A percentile compares a stretch with the other conserved stretches of the same genome.
Conservation (phyloP, 2,113 vertebrate species). For the Macrotis lagotis region DNA sequence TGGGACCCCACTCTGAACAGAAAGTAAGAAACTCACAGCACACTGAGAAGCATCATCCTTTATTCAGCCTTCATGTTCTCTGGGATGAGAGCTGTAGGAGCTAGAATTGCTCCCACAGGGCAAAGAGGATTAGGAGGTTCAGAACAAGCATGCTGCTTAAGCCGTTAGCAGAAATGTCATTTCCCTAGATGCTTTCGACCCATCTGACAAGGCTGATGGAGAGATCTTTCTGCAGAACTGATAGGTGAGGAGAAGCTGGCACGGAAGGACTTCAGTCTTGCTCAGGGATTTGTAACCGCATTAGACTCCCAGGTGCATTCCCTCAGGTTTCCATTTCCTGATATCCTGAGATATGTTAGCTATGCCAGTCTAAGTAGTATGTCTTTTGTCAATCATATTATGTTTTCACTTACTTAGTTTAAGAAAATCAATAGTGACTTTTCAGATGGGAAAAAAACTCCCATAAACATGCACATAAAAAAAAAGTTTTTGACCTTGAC, state of each 20-base stretch:
- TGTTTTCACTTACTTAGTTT: slow-evolving; percentile 34
- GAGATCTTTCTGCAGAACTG: slow-evolving; percentile 10
- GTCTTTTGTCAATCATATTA: slow-evolving; percentile 12
- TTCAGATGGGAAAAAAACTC: slow-evolving; percentile 55
- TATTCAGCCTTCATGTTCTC: neutral
- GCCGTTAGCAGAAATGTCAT: neutral
- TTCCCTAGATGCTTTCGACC: neutral
- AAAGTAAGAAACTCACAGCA: neutral
- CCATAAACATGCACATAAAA: slow-evolving; percentile 7
- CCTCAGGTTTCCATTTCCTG: slow-evolving; percentile 23
- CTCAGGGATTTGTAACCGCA: fast-evolving
- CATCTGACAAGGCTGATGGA: neutral
- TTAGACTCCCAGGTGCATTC: neutral
- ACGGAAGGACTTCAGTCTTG: slow-evolving; percentile 1
- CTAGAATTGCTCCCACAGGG: neutral
- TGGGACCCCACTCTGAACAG: neutral
- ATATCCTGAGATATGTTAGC: slow-evolving; percentile 48
- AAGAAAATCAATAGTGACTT: slow-evolving; percentile 41
- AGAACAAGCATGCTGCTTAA: neutral
- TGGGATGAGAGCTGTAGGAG: neutral
- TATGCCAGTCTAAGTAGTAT: neutral
- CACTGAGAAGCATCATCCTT: neutral
- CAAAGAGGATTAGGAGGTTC: neutral
- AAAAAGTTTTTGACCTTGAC: slow-evolving; percentile 46
- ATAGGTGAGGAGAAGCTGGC: neutral